Base-by-base conservation (phyloP, 2,113 vertebrate genomes). In the Parus major region DNA sequence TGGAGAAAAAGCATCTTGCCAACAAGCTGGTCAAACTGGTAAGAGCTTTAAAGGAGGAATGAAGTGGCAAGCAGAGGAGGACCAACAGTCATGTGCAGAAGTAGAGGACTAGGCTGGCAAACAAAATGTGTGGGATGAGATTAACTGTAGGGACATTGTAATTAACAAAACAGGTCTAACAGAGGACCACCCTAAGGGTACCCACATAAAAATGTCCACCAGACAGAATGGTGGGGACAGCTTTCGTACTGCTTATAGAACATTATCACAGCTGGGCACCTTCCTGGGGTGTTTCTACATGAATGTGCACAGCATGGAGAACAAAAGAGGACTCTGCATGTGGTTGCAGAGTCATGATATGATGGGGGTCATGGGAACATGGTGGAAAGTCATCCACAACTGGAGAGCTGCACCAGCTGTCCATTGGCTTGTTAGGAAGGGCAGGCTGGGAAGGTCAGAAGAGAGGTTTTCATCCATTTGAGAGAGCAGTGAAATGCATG, bases 71-170 rank as follows among this genome's bases (percentile, higher is more conserved):
- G 31, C 23, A 86, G 25, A 70, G 4, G 24, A 65, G 61, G 25
- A 61, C 5, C 17, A 88, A 53, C 4, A 46, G 31, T 22, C 25
- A 23, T 2, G 14, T 27, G 39, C 81, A 18, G 31, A 91, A 73
- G 20, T 42, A 28, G 12, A 77, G 29, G 15, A 53, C 5, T 0
- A 0, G 10, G 5, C 4, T 76, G 18, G 31, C 19, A 90, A 61
- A 80, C 10, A 90, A 86, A 77, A 49, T 49, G 8, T 15, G 15
- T 61, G 17, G 16, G 16, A 16, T 63, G 5, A 72, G 39, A 49
- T 16, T 39, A 73, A 61, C 7, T 18, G 36, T 19, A 57, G 36
- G 42, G 15, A 90, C 8, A 31, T 52, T 15, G 5, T 31, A 60
- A 76, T 56, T n/a, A 56, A 19, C 25, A 80, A 46, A 83, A 44